Evolutionary conservation across 2,797 vertebrate species (phyloP).

Genomic region (Ctenopoma kingsleyae): DNA sequence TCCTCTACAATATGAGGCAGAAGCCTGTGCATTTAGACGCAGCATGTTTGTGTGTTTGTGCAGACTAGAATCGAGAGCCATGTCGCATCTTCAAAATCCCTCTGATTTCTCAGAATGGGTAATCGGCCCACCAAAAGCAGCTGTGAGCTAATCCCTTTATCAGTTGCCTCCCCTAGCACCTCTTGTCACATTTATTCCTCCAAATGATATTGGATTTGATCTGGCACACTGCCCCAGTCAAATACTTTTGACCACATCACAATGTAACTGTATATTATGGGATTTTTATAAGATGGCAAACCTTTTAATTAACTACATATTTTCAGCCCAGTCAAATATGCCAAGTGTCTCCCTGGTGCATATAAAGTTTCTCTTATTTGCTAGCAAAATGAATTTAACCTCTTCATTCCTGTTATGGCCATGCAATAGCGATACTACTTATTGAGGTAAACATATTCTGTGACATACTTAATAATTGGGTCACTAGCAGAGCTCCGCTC

Average conservation of each 20-base stretch:
- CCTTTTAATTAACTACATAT: neutral
- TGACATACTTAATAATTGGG: neutral
- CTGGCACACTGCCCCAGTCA: conserved; percentile 36
- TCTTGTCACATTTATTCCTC: conserved; percentile 33
- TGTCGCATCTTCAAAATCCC: conserved; percentile 48
- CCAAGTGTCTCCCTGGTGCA: neutral
- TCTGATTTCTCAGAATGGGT: conserved; percentile 45
- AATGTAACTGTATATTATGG: conserved; percentile 8
- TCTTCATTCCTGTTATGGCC: neutral
- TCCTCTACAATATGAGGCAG: conserved; percentile 48
- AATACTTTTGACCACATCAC: conserved; percentile 19
- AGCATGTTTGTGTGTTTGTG: conserved; percentile 33
- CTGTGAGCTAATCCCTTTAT: conserved; percentile 60
- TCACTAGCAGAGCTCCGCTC: neutral
- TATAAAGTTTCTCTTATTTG: neutral
- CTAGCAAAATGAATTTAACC: neutral
- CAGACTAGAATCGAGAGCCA: conserved; percentile 24
- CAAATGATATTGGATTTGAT: conserved; percentile 54
- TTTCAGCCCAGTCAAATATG: conserved; percentile 1
- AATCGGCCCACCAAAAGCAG: conserved; percentile 44
- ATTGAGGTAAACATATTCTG: conserved; percentile 1
- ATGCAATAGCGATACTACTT: neutral
- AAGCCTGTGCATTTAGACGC: conserved; percentile 33
- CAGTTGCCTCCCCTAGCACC: conserved; percentile 39
- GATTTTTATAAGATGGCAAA: neutral